Evolutionary conservation across 2,113 vertebrate genomes (phyloP).

Genomic region (Apteryx owenii): DNA sequence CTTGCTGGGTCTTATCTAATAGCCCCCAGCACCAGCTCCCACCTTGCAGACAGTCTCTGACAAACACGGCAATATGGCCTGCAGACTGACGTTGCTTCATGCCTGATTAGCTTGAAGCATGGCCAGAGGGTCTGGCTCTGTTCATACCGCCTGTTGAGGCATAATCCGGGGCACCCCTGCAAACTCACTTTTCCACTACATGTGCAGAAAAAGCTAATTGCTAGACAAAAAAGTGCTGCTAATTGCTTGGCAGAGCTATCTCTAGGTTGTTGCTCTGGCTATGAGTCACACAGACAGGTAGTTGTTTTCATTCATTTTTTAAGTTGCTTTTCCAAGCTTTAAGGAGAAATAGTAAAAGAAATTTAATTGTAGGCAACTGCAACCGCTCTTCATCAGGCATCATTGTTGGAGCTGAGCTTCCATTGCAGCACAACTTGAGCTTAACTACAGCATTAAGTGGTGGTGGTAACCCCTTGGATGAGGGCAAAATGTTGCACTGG

Average conservation of each 20-base stretch:
- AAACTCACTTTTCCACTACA: background rate
- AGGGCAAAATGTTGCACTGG: rapidly evolving
- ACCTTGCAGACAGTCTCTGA: background rate
- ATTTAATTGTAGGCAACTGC: background rate
- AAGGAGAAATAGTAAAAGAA: slow-evolving; percentile 8
- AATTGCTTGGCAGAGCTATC: background rate
- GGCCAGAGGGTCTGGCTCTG: background rate
- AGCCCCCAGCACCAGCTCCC: background rate
- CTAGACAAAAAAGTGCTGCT: background rate
- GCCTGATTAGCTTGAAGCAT: background rate
- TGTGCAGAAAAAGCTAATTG: background rate
- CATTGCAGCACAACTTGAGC: background rate
- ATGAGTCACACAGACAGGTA: background rate
- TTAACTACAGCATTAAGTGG: background rate
- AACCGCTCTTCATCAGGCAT: background rate
- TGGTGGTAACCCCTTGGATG: background rate
- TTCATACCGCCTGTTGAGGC: background rate
- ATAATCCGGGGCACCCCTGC: background rate
- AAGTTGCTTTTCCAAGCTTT: slow-evolving; percentile 2
- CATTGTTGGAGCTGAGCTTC: rapidly evolving
- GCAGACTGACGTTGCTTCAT: background rate
- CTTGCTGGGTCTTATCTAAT: background rate
- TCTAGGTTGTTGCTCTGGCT: background rate
- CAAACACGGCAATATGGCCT: background rate
- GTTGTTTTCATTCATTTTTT: background rate